phyloP scores from a whole-genome alignment of 2,797 vertebrate genomes.

The Mormyrops boulengeri region DNA sequence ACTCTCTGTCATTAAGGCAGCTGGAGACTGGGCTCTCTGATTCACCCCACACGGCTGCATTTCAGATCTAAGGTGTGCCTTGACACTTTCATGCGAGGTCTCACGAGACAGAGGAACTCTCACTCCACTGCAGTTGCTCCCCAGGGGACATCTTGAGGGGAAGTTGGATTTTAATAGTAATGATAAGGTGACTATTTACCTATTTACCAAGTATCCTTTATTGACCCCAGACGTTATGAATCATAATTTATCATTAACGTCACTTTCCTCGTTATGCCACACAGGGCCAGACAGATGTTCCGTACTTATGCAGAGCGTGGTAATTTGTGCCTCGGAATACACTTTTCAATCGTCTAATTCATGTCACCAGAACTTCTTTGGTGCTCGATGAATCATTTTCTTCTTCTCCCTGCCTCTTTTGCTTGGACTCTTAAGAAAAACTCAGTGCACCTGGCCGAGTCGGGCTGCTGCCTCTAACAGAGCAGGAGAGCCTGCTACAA shows the following conservation, averaged over 20 bases:
- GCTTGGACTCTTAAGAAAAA: neutral
- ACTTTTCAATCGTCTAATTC: neutral
- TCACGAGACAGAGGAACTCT: neutral
- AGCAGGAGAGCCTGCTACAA: neutral
- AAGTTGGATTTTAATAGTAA: neutral
- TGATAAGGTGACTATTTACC: neutral
- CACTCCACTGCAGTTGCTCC: neutral
- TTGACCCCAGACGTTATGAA: neutral
- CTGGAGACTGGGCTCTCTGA: neutral
- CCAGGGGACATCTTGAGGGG: neutral
- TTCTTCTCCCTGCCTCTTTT: neutral
- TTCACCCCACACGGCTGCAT: neutral
- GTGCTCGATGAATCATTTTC: neutral
- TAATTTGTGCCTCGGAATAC: neutral
- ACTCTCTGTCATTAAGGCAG: neutral
- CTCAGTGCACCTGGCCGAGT: neutral
- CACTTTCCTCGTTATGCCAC: neutral
- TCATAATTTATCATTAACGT: conserved; percentile 11
- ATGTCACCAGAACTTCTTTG: neutral
- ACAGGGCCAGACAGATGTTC: neutral
- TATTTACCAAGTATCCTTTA: neutral
- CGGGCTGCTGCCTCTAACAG: neutral
- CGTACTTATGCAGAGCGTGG: neutral
- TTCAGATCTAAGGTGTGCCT: neutral
- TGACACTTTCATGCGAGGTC: neutral